A percentile compares a stretch with the other conserved stretches of the same genome.
These are phyloP conservation scores for Lepidochrysops patricia DNA, from an alignment of 2,888 invertebrate species.

Conservation along the genomic window DNA sequence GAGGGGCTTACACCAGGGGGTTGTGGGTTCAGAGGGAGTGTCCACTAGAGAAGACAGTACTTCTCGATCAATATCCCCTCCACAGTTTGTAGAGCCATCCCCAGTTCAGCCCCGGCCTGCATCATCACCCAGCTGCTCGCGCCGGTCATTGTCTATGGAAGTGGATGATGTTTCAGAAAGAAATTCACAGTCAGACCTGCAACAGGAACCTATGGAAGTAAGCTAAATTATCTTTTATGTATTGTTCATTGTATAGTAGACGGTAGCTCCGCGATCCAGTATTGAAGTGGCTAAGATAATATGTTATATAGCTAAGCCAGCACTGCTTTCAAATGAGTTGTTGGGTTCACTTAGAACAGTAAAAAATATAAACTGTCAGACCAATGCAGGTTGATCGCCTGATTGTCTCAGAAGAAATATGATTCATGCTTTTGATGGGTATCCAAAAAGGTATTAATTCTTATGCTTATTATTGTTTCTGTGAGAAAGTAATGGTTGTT, in stretches of 20 bases:
- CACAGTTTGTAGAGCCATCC: slow-evolving; percentile 64
- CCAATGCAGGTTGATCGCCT: too few species aligned
- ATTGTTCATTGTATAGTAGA: background rate
- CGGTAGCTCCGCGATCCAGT: too few species aligned
- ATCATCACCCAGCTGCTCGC: slow-evolving; percentile 63
- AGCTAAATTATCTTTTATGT: slow-evolving; percentile 1
- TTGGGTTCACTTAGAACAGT: too few species aligned
- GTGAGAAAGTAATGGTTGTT: too few species aligned
- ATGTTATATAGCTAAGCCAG: too few species aligned
- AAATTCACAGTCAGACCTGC: slow-evolving; percentile 58
- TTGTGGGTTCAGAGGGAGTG: slow-evolving; percentile 48
- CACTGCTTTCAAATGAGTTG: too few species aligned
- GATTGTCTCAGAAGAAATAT: too few species aligned
- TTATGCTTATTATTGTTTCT: too few species aligned
- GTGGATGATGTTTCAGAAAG: slow-evolving; percentile 65
- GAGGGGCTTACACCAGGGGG: slow-evolving; percentile 56
- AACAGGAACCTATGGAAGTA: slow-evolving; percentile 66
- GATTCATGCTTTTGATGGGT: too few species aligned
- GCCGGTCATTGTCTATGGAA: slow-evolving; percentile 66
- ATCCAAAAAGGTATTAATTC: too few species aligned
- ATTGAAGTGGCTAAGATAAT: too few species aligned
- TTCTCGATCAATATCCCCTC: slow-evolving; percentile 60
- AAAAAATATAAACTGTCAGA: too few species aligned
- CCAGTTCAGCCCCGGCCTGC: slow-evolving; percentile 47
- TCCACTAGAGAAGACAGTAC: slow-evolving; percentile 59